These are phyloP conservation scores for Rhingia campestris DNA, from an alignment of 2,888 invertebrate genomes.

Conservation along the genomic window DNA sequence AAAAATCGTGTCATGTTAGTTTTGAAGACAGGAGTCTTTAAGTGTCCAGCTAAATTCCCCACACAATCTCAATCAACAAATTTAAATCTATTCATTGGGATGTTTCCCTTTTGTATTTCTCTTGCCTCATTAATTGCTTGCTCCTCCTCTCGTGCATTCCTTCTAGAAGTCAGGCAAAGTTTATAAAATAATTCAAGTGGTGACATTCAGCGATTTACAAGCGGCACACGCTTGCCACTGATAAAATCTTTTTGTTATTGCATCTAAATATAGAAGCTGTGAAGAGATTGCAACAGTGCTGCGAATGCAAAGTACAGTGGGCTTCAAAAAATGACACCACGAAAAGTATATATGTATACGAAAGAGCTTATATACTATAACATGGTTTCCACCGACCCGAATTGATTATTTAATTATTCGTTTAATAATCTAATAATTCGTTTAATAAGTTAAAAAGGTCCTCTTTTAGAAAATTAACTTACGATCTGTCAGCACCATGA, in stretches of 20 bases:
- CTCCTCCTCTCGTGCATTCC: constrained; percentile 1
- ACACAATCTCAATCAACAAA: not conserved
- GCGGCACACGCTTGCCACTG: constrained; percentile 33
- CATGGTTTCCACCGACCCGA: too few relatives aligned
- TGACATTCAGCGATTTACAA: constrained; percentile 23
- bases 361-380: too few relatives aligned
- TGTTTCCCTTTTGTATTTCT: not conserved
- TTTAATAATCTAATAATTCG: too few relatives aligned
- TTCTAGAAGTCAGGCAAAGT: constrained; percentile 12
- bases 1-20: too few relatives aligned
- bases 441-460: too few relatives aligned
- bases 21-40: too few relatives aligned
- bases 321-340: not conserved
- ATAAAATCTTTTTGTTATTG: constrained; percentile 13
- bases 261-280: not conserved
- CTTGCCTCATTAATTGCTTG: not conserved
- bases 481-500: too few relatives aligned
- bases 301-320: not conserved
- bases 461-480: too few relatives aligned
- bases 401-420: too few relatives aligned
- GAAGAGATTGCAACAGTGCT: not conserved
- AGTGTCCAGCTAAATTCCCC: too few relatives aligned
- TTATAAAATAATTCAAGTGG: constrained; percentile 31
- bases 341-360: too few relatives aligned
- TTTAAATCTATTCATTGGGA: not conserved